phyloP scores from a whole-genome alignment of 1,140 invertebrate species.

The Neodiprion fabricii region DNA sequence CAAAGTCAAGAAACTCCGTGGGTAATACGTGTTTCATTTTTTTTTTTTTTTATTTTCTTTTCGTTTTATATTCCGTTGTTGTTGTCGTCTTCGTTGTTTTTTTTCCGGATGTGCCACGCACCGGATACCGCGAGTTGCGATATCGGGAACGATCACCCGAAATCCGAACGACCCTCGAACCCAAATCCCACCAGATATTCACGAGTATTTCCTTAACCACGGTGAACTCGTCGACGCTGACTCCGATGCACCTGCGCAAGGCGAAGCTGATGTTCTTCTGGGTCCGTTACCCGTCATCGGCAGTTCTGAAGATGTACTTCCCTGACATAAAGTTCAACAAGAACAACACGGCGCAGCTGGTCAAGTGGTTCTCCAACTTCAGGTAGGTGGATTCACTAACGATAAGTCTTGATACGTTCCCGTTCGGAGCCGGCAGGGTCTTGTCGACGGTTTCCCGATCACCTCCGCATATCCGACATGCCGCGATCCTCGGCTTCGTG shows the following conservation, averaged over 20 bases:
- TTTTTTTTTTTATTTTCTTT: too few species aligned
- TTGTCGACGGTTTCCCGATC: not conserved
- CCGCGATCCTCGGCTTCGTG: constrained; percentile 9
- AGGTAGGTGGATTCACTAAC: constrained; percentile 74
- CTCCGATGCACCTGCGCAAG: constrained; percentile 99
- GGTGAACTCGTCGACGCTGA: constrained; percentile 92
- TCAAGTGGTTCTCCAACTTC: constrained; percentile 99
- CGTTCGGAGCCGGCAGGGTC: not conserved
- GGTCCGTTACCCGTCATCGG: constrained; percentile 97
- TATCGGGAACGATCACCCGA: too few species aligned
- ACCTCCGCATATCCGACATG: too few species aligned
- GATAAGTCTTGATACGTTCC: not conserved
- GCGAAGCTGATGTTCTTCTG: constrained; percentile 99
- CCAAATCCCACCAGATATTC: too few species aligned
- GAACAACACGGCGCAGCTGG: constrained; percentile 99
- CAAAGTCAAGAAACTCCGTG: constrained; percentile 22
- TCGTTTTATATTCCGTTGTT: too few species aligned
- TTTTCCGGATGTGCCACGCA: too few species aligned
- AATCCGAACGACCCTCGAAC: too few species aligned
- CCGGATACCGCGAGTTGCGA: too few species aligned
- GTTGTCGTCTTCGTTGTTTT: too few species aligned
- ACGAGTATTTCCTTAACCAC: constrained; percentile 75
- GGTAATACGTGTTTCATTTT: too few species aligned
- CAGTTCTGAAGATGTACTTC: constrained; percentile 99
- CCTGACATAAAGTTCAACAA: constrained; percentile 99